A percentile compares a stretch with the other conserved stretches of the same genome.
Evolutionary conservation across 2,797 vertebrate genomes (phyloP).

Genomic region (Acestrorhynchus altus): DNA sequence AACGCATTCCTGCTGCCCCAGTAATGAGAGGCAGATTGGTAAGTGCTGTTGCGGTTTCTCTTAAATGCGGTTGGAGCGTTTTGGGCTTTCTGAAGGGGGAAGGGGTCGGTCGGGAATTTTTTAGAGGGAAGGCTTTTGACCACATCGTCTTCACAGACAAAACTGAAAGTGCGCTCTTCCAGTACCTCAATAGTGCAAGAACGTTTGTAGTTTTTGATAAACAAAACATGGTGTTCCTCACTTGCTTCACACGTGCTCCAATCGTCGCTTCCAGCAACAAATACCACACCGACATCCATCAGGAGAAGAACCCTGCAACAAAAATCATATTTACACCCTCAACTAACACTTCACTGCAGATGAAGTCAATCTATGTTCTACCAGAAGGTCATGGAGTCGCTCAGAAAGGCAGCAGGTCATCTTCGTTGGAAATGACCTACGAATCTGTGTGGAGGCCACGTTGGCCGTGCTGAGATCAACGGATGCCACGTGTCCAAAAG

Average conservation of each 20-base stretch:
- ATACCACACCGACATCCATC: neutral
- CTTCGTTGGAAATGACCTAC: too few relatives aligned
- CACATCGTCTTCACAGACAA: neutral
- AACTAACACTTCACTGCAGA: too few relatives aligned
- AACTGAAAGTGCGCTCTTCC: slow-evolving; percentile 31
- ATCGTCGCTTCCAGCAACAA: neutral
- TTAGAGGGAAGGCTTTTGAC: slow-evolving; percentile 2
- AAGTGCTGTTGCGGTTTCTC: slow-evolving; percentile 5
- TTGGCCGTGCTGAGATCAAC: too few relatives aligned
- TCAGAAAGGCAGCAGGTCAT: too few relatives aligned
- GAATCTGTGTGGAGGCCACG: too few relatives aligned
- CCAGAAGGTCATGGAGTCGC: too few relatives aligned
- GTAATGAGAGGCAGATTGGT: neutral
- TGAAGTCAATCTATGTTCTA: too few relatives aligned
- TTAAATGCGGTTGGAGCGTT: too few relatives aligned
- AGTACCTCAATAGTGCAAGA: neutral
- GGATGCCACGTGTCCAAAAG: too few relatives aligned
- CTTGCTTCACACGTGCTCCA: too few relatives aligned
- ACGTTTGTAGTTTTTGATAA: slow-evolving; percentile 20
- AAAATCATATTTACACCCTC: too few relatives aligned
- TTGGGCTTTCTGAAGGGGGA: neutral
- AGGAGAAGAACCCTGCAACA: too few relatives aligned
- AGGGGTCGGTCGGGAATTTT: neutral
- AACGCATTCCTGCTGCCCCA: neutral
- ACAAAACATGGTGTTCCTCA: neutral